phyloP scores from a whole-genome alignment of 1,140 invertebrate genomes.

The Bombus confusus region DNA sequence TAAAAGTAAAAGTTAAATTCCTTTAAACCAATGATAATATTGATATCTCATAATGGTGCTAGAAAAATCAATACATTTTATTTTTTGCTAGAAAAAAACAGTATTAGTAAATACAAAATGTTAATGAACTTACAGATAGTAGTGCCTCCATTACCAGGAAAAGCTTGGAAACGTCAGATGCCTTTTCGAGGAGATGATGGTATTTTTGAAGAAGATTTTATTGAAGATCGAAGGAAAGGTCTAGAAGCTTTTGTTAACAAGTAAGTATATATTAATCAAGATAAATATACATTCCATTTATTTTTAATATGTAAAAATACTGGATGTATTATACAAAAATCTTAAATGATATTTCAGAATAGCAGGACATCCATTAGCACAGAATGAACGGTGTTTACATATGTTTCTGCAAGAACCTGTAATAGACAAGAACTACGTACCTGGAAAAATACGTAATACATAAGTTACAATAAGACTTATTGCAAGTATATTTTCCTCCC shows the following conservation, averaged over 20 bases:
- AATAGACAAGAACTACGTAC: constrained; percentile 99
- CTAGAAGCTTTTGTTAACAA: constrained; percentile 99
- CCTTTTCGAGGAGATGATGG: constrained; percentile 99
- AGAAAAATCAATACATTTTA: not conserved
- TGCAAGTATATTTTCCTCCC: constrained; percentile 64
- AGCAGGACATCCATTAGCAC: constrained; percentile 99
- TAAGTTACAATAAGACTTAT: constrained; percentile 80
- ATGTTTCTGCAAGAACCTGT: constrained; percentile 99
- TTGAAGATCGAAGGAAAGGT: constrained; percentile 98
- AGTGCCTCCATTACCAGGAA: constrained; percentile 97
- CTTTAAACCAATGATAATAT: not conserved
- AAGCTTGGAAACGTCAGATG: constrained; percentile 98
- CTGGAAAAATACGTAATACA: constrained; percentile 99
- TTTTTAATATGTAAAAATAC: not conserved
- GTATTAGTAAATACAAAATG: constrained; percentile 5
- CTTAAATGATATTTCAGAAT: constrained; percentile 87
- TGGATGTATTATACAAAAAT: constrained; percentile 9
- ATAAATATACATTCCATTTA: not conserved
- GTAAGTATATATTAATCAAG: constrained; percentile 82
- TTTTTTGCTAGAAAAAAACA: not conserved
- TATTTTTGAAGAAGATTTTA: constrained; percentile 99
- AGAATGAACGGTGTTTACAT: constrained; percentile 99
- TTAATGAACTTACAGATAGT: constrained; percentile 89
- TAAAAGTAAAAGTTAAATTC: not conserved
- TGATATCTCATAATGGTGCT: not conserved